These are phyloP conservation scores for Calliphora vicina DNA, from an alignment of 1,140 invertebrate species.

Conservation along the genomic window DNA sequence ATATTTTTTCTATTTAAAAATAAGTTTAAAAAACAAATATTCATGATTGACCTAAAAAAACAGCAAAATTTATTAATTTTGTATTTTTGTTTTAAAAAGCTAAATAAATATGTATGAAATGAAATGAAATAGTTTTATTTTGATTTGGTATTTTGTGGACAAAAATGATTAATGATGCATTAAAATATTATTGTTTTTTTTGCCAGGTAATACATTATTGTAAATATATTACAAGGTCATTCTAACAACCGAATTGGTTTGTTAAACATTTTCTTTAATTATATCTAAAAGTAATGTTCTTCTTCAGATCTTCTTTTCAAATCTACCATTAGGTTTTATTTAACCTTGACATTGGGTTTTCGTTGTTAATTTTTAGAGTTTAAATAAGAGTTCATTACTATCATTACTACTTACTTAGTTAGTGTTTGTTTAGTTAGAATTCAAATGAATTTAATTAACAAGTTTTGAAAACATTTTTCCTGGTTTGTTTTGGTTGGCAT, in stretches of 20 bases:
- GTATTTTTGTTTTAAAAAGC: not conserved
- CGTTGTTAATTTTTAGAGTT: not conserved
- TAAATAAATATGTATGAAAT: not conserved
- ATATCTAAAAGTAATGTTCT: not conserved
- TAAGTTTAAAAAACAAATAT: not conserved
- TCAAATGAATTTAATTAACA: not conserved
- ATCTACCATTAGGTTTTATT: not conserved
- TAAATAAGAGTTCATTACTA: not conserved
- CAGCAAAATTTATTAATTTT: not conserved
- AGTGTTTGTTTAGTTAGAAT: not conserved
- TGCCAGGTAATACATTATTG: not conserved
- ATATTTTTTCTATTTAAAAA: not conserved
- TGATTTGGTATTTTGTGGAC: not conserved
- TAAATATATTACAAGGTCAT: not conserved
- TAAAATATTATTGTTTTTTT: not conserved
- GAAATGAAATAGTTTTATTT: too few species aligned
- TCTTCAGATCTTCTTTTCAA: too few species aligned
- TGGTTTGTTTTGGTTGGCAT: not conserved
- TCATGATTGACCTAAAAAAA: not conserved
- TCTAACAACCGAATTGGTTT: not conserved
- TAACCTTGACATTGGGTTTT: not conserved
- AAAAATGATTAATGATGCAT: not conserved
- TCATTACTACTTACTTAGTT: too few species aligned
- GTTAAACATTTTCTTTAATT: not conserved
- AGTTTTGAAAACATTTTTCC: not conserved